Conservation (phyloP, 1,140 invertebrate genomes). For the Sminthurinus signatus region DNA sequence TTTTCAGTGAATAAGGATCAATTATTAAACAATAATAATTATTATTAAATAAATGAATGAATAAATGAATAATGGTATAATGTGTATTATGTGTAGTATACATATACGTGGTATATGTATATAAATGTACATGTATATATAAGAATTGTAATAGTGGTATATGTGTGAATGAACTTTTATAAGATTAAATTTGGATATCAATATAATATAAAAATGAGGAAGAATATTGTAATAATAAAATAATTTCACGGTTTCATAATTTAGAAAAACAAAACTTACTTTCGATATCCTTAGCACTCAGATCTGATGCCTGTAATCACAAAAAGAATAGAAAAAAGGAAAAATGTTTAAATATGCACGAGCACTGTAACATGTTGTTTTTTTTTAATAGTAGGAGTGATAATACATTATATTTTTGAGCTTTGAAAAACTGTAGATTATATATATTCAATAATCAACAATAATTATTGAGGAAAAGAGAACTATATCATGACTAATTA, state of each 20-base stretch:
- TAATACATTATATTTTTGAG: no score
- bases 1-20: no score
- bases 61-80: no score
- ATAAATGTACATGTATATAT: constrained; percentile 10
- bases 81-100: no score
- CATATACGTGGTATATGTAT: constrained; percentile 6
- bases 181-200: background rate
- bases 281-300: constrained; percentile 46
- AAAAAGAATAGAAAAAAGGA: constrained; percentile 16
- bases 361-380: no score
- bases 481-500: no score
- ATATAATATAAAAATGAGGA: no score
- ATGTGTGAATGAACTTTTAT: background rate
- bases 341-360: background rate
- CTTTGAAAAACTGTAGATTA: background rate
- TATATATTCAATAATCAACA: background rate
- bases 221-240: no score
- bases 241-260: no score
- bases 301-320: constrained; percentile 42
- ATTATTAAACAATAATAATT: no score
- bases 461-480: background rate
- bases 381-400: no score
- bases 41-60: no score
- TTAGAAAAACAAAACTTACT: constrained; percentile 46
- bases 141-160: constrained; percentile 3